A percentile compares a stretch with the other conserved stretches of the same genome.
These are phyloP conservation scores for Ibidorhyncha struthersii DNA, from an alignment of 2,113 vertebrate species.

Conservation along the genomic window DNA sequence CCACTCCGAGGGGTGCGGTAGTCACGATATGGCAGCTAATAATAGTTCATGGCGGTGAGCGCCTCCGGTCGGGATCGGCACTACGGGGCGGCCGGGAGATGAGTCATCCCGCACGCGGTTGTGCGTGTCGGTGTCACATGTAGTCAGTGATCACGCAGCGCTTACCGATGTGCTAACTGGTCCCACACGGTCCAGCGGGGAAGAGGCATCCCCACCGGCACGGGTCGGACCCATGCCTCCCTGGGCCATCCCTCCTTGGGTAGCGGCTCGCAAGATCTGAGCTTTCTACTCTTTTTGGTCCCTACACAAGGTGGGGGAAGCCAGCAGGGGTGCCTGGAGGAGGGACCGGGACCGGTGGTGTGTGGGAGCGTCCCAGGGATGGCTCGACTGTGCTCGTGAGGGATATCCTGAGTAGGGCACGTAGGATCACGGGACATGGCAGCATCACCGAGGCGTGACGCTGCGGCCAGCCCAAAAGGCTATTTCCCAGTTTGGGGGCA, in stretches of 20 bases:
- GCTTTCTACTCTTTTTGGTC: too few species aligned
- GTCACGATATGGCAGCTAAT: slow-evolving; percentile 52
- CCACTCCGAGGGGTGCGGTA: too few species aligned
- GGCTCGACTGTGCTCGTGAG: rapidly evolving
- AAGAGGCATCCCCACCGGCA: background rate
- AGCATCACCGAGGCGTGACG: rapidly evolving
- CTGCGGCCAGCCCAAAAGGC: background rate
- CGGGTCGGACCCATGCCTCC: background rate
- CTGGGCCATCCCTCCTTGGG: background rate
- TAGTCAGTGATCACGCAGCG: background rate
- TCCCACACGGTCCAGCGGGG: background rate
- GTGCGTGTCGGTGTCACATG: slow-evolving; percentile 10
- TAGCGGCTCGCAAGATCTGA: rapidly evolving
- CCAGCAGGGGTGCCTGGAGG: rapidly evolving
- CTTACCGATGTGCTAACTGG: background rate
- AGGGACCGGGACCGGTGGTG: rapidly evolving
- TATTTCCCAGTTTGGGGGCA: background rate
- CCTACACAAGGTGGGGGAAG: too few species aligned
- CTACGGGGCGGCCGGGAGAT: slow-evolving; percentile 19
- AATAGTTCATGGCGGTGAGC: slow-evolving; percentile 10
- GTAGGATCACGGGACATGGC: rapidly evolving
- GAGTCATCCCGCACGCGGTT: slow-evolving; percentile 35
- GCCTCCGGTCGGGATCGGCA: background rate
- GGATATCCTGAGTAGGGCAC: rapidly evolving
- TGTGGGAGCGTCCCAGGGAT: background rate